Base-by-base conservation (phyloP, 2,113 vertebrate genomes). In the Cebidichthys violaceus region DNA sequence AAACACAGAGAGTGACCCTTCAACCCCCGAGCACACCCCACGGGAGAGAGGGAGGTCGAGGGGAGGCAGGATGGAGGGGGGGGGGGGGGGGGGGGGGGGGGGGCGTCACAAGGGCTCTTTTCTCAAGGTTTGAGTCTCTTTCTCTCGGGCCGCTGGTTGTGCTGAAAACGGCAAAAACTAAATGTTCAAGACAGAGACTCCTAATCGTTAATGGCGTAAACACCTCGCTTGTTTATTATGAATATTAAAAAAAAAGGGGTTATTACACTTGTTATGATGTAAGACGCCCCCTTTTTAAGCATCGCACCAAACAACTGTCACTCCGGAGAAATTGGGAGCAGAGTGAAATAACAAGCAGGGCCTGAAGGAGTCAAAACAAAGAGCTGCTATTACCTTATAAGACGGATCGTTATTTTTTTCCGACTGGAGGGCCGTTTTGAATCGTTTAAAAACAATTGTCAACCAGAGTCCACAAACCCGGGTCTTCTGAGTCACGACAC, bases 1-100 rank as follows among this genome's bases (percentile, higher is more conserved):
- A 89, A 93, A 93, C 75, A 86, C 87, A 87, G 85, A 87, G 84
- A 77, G 80, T 92, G 93, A 92, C 93, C 93, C 92, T 86, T 89
- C 86, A 91, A 92, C 88, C 84, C 84, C 54, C 67, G 41, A 80
- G 90, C 90, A 90, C 84, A 90, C 92, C 89, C 92, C 81, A 27
- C 75, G 89, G 90, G 90, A 90, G 90, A 90, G 78, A 82, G 82
- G 70, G 75, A 80, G 84, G 78, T 67, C 15, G 50, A 88, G 74
- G 74, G 65, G 77, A 89, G 70, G 83, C 72, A 82, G 79, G 71
- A 81, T 73, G 82, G 57, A 55, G 70, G 24, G 52, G 77, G 70
- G 64, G 69, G 69, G 59, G 54, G 75, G 31, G 52, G 54, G 35
- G 31, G 57, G 54, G 59, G 54, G 75, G 31, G 52, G 54, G 35